Conservation (phyloP, 1,140 invertebrate genomes). For the Teleopsis dalmanni region DNA sequence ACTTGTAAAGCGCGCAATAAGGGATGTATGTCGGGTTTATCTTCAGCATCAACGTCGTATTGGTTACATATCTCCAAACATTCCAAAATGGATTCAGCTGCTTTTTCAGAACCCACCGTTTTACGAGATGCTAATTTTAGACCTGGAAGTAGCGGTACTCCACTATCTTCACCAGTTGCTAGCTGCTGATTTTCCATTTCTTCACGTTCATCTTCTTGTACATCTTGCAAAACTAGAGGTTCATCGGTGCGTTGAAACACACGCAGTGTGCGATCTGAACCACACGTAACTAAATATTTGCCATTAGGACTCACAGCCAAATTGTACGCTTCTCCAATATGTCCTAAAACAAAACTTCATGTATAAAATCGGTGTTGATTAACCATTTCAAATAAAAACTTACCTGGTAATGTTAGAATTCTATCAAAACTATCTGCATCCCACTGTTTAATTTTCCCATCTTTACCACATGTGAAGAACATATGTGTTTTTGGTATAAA, state of each 20-base stretch:
- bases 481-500: constrained; percentile 90
- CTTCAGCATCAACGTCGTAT: constrained; percentile 51
- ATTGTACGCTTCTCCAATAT: constrained; percentile 68
- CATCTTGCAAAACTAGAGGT: constrained; percentile 84
- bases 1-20: constrained; percentile 73
- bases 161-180: constrained; percentile 61
- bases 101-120: constrained; percentile 85
- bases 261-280: constrained; percentile 81
- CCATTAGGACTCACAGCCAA: constrained; percentile 77
- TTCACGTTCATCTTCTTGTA: constrained; percentile 77
- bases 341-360: constrained; percentile 33
- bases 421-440: constrained; percentile 90
- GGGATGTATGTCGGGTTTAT: constrained; percentile 52
- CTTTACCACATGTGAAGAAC: constrained; percentile 88
- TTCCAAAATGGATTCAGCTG: constrained; percentile 81
- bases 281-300: constrained; percentile 69
- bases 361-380: background rate
- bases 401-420: constrained; percentile 77
- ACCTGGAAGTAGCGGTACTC: constrained; percentile 61
- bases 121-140: constrained; percentile 78
- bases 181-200: constrained; percentile 61
- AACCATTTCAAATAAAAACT: background rate
- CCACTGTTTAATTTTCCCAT: constrained; percentile 94
- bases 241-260: constrained; percentile 84
- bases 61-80: constrained; percentile 73